phyloP scores from a whole-genome alignment of 2,888 invertebrate species.

The Spodoptera littoralis region DNA sequence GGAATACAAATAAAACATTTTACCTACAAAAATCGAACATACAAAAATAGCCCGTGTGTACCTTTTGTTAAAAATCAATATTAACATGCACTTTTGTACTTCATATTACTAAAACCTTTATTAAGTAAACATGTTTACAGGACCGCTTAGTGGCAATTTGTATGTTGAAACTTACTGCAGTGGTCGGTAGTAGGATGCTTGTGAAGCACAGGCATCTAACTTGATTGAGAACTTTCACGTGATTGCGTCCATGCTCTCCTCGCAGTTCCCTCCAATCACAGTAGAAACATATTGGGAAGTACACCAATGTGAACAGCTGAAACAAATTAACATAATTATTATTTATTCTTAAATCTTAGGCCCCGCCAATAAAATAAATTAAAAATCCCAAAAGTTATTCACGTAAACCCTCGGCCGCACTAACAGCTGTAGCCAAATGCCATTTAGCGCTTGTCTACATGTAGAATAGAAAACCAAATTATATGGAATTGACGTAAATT shows the following conservation, averaged over 20 bases:
- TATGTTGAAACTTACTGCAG: slow-evolving; percentile 68
- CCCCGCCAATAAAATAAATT: too few species aligned
- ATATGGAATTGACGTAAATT: too few species aligned
- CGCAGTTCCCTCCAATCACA: slow-evolving; percentile 75
- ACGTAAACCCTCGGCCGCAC: too few species aligned
- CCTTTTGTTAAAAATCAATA: background rate
- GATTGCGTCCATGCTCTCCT: slow-evolving; percentile 52
- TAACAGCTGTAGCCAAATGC: too few species aligned
- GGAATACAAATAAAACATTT: background rate
- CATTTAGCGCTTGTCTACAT: too few species aligned
- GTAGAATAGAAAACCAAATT: too few species aligned
- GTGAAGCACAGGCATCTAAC: slow-evolving; percentile 72
- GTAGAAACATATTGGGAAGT: slow-evolving; percentile 73
- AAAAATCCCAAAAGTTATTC: too few species aligned
- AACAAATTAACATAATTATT: slow-evolving; percentile 48
- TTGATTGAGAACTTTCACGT: slow-evolving; percentile 68
- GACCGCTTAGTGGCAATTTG: slow-evolving; percentile 40
- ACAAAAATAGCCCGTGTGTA: background rate
- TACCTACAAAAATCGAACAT: background rate
- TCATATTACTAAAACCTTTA: background rate
- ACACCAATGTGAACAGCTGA: slow-evolving; percentile 71
- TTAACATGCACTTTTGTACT: background rate
- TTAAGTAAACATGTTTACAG: slow-evolving; percentile 22
- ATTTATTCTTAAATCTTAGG: too few species aligned
- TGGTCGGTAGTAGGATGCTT: slow-evolving; percentile 74